Evolutionary conservation across 2,888 invertebrate genomes (phyloP), one percentile per base, ranked within the genome.

Genomic region (Corbicula japonica): DNA sequence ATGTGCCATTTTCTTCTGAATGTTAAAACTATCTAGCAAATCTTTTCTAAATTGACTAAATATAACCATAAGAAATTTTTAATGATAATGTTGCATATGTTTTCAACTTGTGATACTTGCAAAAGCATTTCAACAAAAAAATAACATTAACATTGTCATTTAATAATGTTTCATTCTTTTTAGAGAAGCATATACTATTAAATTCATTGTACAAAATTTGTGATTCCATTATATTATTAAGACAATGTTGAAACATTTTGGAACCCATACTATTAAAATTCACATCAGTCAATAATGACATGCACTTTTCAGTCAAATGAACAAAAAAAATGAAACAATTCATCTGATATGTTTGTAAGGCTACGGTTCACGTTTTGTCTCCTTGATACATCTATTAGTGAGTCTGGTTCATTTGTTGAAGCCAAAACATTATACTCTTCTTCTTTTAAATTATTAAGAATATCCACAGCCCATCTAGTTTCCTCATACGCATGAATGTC

Each of bases 311-410:
- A 21, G 48, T 48, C n/a, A 66, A 12, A 4, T 1, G 18, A 1
- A 4, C 5, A 21, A 66, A 66, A 23, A n/a, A 52, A 50, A 8
- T 66, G 3, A 48, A 66, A 52, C 0, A 69, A 34, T 26, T 3
- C 12, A 30, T 68, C 68, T 18, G 68, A 41, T 38, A 68, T 56
- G n/a, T 56, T 68, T 5, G 68, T 54, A 2, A 68, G 41, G 15
- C 18, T 12, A 8, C 54, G 6, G 21, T 44, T 54, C 15, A 12
- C 35, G 10, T 15, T 41, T 32, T 68, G 68, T 38, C 56, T 38
- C n/a, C 68, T 26, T 12, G 2, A 10, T 6, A 46, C 18, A 56
- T 68, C 68, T 12, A 68, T 3, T 4, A 68, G 56, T 0, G 56
- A 44, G 2, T 56, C 56, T 26, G 68, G 68, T 8, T 56, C 1